A percentile compares a stretch with the other conserved stretches of the same genome.
Evolutionary conservation across 2,113 vertebrate genomes (phyloP).

Genomic region (Pagrus major): DNA sequence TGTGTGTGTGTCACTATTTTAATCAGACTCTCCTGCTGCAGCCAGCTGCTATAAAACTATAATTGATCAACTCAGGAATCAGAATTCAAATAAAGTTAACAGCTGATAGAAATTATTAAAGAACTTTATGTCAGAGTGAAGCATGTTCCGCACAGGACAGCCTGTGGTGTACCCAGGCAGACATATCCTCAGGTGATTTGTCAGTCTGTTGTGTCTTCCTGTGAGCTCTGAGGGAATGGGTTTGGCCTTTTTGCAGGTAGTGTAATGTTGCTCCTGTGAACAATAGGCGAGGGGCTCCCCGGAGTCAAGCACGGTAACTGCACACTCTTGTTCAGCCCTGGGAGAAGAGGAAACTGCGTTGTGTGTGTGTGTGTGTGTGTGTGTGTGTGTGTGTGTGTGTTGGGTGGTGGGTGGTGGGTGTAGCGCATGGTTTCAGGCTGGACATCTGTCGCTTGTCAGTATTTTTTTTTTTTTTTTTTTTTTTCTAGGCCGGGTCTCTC

Average conservation of each 20-base stretch:
- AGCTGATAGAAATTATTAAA: background rate
- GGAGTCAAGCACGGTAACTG: conserved; percentile 79
- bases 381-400: conserved; percentile 1
- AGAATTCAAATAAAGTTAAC: background rate
- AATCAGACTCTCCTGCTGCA: background rate
- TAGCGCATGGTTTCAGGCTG: conserved; percentile 83
- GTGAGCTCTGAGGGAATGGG: conserved; percentile 41
- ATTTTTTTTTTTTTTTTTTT: conserved; percentile 19
- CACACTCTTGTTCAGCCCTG: conserved; percentile 83
- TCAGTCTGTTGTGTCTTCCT: conserved; percentile 37
- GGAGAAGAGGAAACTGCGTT: conserved; percentile 77
- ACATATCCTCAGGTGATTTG: conserved; percentile 35
- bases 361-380: conserved; percentile 43
- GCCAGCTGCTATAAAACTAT: too few relatives aligned
- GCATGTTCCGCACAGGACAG: background rate
- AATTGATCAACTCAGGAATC: too few relatives aligned
- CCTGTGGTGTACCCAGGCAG: background rate
- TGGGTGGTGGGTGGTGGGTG: conserved; percentile 26
- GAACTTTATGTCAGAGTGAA: background rate
- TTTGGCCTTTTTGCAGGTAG: conserved; percentile 69
- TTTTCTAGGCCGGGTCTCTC: conserved; percentile 74
- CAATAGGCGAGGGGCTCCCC: conserved; percentile 73
- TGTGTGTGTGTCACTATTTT: background rate
- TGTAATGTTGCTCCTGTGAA: conserved; percentile 57
- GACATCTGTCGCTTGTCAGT: conserved; percentile 90